Conservation (phyloP, 2,113 vertebrate genomes). For the Plestiodon gilberti region DNA sequence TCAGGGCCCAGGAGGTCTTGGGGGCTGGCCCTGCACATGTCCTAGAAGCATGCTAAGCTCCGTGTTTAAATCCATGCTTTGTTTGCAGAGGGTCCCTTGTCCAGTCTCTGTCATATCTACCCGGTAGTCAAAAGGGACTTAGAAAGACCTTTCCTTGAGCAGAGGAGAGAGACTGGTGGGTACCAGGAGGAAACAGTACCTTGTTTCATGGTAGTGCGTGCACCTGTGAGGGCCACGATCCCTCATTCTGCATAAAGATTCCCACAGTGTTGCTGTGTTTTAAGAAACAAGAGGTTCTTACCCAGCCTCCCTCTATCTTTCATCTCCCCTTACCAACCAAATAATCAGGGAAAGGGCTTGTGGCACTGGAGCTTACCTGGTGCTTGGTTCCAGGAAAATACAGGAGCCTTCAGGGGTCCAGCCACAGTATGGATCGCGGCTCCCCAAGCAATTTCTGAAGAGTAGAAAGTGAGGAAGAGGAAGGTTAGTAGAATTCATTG, state of each 20-base stretch:
- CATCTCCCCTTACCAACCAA: neutral
- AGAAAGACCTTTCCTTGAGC: too few species aligned
- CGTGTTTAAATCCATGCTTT: too few species aligned
- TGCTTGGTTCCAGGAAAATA: constrained; percentile 86
- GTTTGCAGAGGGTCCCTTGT: neutral
- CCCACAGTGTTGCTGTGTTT: neutral
- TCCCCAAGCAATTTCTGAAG: constrained; percentile 89
- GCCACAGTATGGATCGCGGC: constrained; percentile 94
- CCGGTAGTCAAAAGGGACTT: too few species aligned
- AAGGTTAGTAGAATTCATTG: neutral
- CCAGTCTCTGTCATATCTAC: neutral
- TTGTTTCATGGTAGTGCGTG: too few species aligned
- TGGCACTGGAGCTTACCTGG: constrained; percentile 77
- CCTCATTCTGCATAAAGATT: neutral
- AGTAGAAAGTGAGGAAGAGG: neutral
- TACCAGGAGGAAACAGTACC: too few species aligned
- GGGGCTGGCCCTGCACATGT: too few species aligned
- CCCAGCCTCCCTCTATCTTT: neutral
- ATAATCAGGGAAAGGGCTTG: rapidly evolving
- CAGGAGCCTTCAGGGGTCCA: constrained; percentile 92
- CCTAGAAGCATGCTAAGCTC: too few species aligned
- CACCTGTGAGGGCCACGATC: neutral
- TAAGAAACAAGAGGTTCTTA: neutral
- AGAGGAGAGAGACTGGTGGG: too few species aligned
- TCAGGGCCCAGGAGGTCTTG: too few species aligned